These are phyloP conservation scores for Biston betularia DNA, from an alignment of 2,888 invertebrate species.

Conservation along the genomic window DNA sequence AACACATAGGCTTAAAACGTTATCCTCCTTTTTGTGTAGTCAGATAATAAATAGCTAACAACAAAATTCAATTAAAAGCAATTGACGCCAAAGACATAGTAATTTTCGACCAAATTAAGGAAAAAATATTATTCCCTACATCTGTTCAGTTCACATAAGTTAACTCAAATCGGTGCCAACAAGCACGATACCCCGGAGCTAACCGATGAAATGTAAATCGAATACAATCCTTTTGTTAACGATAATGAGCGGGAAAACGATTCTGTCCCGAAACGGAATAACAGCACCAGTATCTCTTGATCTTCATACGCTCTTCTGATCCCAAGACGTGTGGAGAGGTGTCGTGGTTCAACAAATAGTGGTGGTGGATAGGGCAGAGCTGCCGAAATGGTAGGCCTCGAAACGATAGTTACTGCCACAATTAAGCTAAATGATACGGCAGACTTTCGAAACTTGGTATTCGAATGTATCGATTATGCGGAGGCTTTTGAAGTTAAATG, in stretches of 20 bases:
- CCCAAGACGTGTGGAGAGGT: conserved; percentile 47
- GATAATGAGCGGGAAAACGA: conserved; percentile 68
- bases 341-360: conserved; percentile 55
- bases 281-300: conserved; percentile 46
- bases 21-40: too few relatives aligned
- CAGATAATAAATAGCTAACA: neutral
- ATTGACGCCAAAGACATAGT: neutral
- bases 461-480: conserved; percentile 48
- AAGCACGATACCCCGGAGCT: conserved; percentile 54
- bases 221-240: conserved; percentile 71
- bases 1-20: too few relatives aligned
- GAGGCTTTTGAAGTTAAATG: conserved; percentile 23
- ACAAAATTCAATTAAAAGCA: neutral
- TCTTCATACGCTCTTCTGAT: conserved; percentile 36
- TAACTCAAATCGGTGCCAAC: conserved; percentile 46
- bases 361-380: conserved; percentile 49
- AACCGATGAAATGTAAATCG: conserved; percentile 69
- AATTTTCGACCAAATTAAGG: neutral
- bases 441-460: conserved; percentile 56
- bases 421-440: conserved; percentile 66
- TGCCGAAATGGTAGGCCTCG: conserved; percentile 59
- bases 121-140: conserved; percentile 3
- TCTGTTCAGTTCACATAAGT: conserved; percentile 16
- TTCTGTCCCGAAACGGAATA: conserved; percentile 61
- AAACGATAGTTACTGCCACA: conserved; percentile 65